Evolutionary conservation across 2,888 invertebrate species (phyloP), one percentile per base, ranked within the genome.

Genomic region (Pinctada fucata): DNA sequence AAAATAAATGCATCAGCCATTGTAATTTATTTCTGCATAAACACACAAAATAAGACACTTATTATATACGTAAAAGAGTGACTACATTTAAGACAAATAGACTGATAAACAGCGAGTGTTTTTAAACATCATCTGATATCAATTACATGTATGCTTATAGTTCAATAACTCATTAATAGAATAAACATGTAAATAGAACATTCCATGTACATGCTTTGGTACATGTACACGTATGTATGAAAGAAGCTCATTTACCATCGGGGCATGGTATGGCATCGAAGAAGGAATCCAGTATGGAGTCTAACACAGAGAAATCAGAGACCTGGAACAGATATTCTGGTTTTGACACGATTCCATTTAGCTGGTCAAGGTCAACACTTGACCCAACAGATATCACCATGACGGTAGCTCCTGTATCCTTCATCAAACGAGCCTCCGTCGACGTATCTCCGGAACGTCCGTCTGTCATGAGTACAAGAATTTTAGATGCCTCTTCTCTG

Each of bases 381-480:
- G 4, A 65, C 49, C 73, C 73, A 6, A 73, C n/a, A 3, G 58
- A 64, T 45, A 73, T 65, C 4, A 64, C 73, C 8, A 73, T 16
- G 8, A 73, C 16, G 10, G 63, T 73, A 5, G 58, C 64, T 5
- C 50, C 65, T 48, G 66, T 64, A 16, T 45, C 64, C 48, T 48
- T 47, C 16, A 73, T 31, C 10, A 65, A 10, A 16, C 58, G 47
- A 10, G 73, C 73, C 47, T 73, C 73, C 3, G 10, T 49, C 16
- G n/a, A 47, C 2, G 73, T 50, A 6, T 73, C 65, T 16, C 2
- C 8, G 5, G 64, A 64, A 31, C 47, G 45, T 5, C 73, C 73
- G 49, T 73, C 73, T 2, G 73, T 73, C 64, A 73, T 6, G 8
- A 73, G 16, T 31, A 73, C 49, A 2, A 73, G 58, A 49, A 73